Evolutionary conservation across 2,113 vertebrate genomes (phyloP).

Genomic region (Psephotus haematonotus): DNA sequence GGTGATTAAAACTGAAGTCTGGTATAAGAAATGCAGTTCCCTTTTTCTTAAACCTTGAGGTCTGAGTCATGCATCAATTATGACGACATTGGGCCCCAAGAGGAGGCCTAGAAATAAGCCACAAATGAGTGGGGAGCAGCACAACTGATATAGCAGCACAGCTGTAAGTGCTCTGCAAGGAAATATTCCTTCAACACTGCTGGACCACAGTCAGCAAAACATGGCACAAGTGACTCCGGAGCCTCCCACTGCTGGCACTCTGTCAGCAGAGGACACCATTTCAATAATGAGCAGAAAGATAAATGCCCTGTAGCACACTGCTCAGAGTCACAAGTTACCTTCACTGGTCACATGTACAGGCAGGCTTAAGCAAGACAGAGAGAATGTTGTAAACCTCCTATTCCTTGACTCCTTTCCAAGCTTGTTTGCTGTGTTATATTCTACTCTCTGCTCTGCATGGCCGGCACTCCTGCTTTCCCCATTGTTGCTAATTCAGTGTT

Average conservation of each 20-base stretch:
- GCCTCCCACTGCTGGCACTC: not conserved
- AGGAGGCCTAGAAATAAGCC: not conserved
- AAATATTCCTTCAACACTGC: not conserved
- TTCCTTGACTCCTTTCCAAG: not conserved
- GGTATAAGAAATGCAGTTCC: not conserved
- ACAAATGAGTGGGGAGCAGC: not conserved
- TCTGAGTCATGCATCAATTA: not conserved
- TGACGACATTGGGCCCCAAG: not conserved
- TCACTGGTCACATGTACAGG: not conserved
- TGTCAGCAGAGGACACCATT: not conserved
- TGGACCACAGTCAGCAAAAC: not conserved
- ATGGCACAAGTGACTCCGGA: fast-evolving
- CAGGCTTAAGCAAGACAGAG: not conserved
- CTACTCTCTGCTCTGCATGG: not conserved
- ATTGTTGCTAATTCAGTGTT: not conserved
- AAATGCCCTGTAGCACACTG: not conserved
- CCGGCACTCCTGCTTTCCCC: not conserved
- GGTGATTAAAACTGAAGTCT: not conserved
- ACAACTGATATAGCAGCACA: not conserved
- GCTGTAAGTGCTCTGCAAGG: not conserved
- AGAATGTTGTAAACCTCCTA: not conserved
- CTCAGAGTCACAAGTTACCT: not conserved
- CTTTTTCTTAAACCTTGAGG: not conserved
- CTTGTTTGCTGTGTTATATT: not conserved
- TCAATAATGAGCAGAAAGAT: not conserved